A percentile compares a stretch with the other conserved stretches of the same genome.
Conservation (phyloP, 2,797 vertebrate species). For the Cynodonichthys magdalenae region DNA sequence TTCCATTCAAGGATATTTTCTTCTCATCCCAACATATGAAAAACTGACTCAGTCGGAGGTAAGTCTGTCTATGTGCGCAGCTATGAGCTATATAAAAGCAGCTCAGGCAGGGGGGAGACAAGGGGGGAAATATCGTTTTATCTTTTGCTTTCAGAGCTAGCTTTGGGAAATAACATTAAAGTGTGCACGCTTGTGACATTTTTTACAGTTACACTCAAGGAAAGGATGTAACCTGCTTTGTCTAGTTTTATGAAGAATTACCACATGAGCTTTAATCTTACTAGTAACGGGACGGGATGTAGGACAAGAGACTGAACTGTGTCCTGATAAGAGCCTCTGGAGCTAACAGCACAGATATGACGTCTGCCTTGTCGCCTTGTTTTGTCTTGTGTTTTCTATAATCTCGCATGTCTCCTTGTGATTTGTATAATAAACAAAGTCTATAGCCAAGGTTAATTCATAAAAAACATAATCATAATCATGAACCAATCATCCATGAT, state of each 20-base stretch:
- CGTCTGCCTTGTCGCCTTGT: slow-evolving; percentile 7
- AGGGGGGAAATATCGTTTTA: slow-evolving; percentile 15
- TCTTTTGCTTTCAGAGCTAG: slow-evolving; percentile 21
- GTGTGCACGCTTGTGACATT: background rate
- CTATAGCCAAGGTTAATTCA: too few species aligned
- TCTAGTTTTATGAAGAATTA: slow-evolving; percentile 16
- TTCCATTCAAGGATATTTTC: slow-evolving; percentile 18
- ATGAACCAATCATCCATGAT: too few species aligned
- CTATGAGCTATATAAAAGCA: slow-evolving; percentile 45
- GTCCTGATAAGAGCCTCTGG: slow-evolving; percentile 34
- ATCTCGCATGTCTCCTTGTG: too few species aligned
- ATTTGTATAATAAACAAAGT: too few species aligned
- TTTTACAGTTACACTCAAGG: background rate
- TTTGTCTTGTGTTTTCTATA: too few species aligned
- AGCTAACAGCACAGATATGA: slow-evolving; percentile 36
- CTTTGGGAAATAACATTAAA: background rate
- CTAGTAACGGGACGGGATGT: slow-evolving; percentile 65
- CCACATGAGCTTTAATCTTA: slow-evolving; percentile 47
- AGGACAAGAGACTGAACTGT: slow-evolving; percentile 55
- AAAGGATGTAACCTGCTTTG: slow-evolving; percentile 32
- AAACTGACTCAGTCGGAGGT: slow-evolving; percentile 60
- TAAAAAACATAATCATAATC: too few species aligned
- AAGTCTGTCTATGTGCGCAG: slow-evolving; percentile 65
- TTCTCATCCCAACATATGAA: slow-evolving; percentile 20
- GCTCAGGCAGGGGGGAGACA: slow-evolving; percentile 27